These are phyloP conservation scores for Operophtera brumata DNA, from an alignment of 2,888 invertebrate species.

Conservation along the genomic window DNA sequence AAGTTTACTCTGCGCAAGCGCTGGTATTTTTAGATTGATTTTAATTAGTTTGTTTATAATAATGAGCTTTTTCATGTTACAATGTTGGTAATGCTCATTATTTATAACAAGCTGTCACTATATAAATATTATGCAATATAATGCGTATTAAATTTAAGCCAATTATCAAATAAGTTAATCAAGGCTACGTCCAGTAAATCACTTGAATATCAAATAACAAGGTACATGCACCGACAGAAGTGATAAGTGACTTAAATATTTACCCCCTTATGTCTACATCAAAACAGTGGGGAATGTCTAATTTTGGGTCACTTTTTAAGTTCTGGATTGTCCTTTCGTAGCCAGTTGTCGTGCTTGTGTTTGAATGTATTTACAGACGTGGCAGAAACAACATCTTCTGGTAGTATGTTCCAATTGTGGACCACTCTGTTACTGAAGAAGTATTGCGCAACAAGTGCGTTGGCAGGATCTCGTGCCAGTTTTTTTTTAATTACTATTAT, in stretches of 20 bases:
- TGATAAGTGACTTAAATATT: neutral
- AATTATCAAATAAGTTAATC: slow-evolving; percentile 31
- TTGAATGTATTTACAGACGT: too few relatives aligned
- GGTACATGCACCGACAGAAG: slow-evolving; percentile 17
- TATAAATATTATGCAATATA: slow-evolving; percentile 18
- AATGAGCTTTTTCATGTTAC: neutral
- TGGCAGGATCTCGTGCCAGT: too few relatives aligned
- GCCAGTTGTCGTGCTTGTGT: too few relatives aligned
- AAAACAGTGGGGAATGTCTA: too few relatives aligned
- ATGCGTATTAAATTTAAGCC: slow-evolving; percentile 22
- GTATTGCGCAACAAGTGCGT: too few relatives aligned
- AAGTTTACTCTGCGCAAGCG: neutral
- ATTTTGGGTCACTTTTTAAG: too few relatives aligned
- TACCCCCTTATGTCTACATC: too few relatives aligned
- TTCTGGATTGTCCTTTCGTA: too few relatives aligned
- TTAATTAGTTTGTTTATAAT: neutral
- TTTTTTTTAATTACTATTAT: too few relatives aligned
- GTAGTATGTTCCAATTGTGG: too few relatives aligned
- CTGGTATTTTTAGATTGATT: neutral
- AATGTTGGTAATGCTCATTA: slow-evolving; percentile 6
- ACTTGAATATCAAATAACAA: slow-evolving; percentile 24
- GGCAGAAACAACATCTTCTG: too few relatives aligned
- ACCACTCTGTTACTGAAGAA: too few relatives aligned
- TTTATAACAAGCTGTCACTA: slow-evolving; percentile 11
- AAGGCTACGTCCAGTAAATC: slow-evolving; percentile 28